Evolutionary conservation across 2,888 invertebrate species (phyloP).

Genomic region (Melitaea athalia): DNA sequence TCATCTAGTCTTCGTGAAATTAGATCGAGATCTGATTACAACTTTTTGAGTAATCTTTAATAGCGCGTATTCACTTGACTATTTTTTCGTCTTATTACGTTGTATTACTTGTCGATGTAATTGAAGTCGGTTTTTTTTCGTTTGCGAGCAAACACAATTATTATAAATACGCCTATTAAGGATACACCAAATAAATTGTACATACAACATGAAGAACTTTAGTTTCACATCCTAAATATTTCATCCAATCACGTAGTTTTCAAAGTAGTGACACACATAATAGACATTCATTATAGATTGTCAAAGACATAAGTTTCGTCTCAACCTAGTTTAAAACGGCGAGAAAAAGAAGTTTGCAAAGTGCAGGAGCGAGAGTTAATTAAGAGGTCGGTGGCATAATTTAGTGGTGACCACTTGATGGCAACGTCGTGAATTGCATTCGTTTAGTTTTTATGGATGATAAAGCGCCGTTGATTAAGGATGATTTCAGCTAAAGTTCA

Average conservation of each 20-base stretch:
- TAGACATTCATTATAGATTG: not conserved
- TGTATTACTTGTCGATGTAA: too few relatives aligned
- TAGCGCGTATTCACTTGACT: too few relatives aligned
- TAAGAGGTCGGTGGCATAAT: conserved; percentile 12
- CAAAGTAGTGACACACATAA: not conserved
- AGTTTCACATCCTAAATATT: not conserved
- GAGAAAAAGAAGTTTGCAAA: conserved; percentile 7
- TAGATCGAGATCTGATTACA: too few relatives aligned
- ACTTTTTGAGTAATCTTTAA: too few relatives aligned
- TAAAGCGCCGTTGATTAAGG: not conserved
- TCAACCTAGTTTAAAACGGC: conserved; percentile 6
- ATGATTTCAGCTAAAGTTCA: not conserved
- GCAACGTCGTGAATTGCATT: conserved; percentile 8
- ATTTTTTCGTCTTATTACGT: too few relatives aligned
- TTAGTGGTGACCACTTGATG: conserved; percentile 6
- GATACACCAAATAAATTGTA: too few relatives aligned
- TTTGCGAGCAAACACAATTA: too few relatives aligned
- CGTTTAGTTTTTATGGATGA: not conserved
- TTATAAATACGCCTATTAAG: too few relatives aligned
- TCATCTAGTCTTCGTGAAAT: too few relatives aligned
- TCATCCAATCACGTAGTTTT: not conserved
- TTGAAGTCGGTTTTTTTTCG: too few relatives aligned
- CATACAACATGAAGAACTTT: not conserved
- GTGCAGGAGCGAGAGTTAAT: conserved; percentile 9
- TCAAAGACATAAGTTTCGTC: conserved; percentile 11